These are phyloP conservation scores for Chromis chromis DNA, from an alignment of 2,797 vertebrate species.

Conservation along the genomic window DNA sequence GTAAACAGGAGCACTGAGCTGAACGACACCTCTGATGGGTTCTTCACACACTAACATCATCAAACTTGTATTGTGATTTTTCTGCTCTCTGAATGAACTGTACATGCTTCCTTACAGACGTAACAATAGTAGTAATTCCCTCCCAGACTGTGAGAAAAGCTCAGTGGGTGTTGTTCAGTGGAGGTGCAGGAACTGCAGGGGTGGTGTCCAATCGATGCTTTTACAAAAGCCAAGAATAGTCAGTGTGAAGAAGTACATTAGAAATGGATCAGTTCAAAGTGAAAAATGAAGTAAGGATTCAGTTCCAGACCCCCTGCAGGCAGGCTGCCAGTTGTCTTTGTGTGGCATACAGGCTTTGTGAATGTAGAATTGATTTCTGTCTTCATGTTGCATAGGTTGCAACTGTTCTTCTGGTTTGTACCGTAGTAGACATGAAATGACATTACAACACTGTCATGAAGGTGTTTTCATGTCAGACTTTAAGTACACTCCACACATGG, in stretches of 20 bases:
- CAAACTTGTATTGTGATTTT: conserved; percentile 2
- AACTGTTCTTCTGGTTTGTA: conserved; percentile 11
- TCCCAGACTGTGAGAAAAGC: conserved; percentile 3
- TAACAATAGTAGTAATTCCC: neutral
- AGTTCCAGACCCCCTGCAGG: conserved; percentile 4
- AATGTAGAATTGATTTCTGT: conserved; percentile 46
- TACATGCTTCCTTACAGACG: neutral
- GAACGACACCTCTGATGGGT: neutral
- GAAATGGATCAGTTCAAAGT: conserved; percentile 40
- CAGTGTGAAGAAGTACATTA: conserved; percentile 37
- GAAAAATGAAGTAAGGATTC: conserved; percentile 24
- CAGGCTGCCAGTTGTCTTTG: conserved; percentile 30
- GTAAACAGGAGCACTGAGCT: neutral
- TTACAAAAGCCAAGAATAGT: conserved; percentile 50
- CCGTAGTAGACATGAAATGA: neutral
- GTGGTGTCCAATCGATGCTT: conserved; percentile 23
- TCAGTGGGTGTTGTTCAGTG: conserved; percentile 14
- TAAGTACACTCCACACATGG: neutral
- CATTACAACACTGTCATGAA: neutral
- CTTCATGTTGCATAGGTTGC: conserved; percentile 12
- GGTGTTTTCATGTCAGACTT: neutral
- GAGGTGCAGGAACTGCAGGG: conserved; percentile 16
- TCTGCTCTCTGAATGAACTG: neutral
- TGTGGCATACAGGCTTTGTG: conserved; percentile 19
- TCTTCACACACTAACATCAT: neutral